Conservation (phyloP, 2,113 vertebrate species). For the Erythrocebus patas region DNA sequence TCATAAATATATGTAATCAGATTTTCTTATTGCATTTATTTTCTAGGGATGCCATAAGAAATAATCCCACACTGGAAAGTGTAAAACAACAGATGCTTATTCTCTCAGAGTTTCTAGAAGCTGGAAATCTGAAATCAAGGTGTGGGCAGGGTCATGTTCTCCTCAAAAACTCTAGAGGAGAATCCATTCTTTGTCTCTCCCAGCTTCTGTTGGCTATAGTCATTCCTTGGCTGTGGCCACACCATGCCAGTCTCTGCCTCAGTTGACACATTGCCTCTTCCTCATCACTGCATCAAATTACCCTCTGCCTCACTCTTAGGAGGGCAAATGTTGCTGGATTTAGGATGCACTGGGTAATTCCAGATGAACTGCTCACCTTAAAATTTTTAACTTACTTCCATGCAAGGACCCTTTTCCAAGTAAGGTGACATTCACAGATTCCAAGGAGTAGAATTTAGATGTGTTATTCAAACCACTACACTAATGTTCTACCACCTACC, state of each 20-base stretch:
- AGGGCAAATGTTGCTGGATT: not conserved
- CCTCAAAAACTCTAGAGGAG: not conserved
- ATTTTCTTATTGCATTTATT: not conserved
- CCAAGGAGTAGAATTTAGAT: not conserved
- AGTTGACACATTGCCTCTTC: not conserved
- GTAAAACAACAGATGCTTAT: not conserved
- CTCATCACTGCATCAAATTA: not conserved
- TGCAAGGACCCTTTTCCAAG: not conserved
- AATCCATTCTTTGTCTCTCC: not conserved
- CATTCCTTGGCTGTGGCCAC: too few relatives aligned
- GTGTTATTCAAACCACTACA: not conserved
- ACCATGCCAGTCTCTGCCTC: not conserved
- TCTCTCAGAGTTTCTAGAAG: not conserved
- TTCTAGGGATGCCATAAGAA: not conserved
- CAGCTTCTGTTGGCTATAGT: not conserved
- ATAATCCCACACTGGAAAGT: not conserved
- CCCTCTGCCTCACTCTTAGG: not conserved
- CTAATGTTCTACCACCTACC: not conserved
- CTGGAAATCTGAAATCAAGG: not conserved
- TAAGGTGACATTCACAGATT: not conserved
- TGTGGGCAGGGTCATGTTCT: not conserved
- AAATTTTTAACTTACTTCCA: not conserved
- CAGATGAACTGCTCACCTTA: not conserved
- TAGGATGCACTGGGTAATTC: not conserved
- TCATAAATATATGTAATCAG: not conserved